phyloP scores from a whole-genome alignment of 2,113 vertebrate genomes.

The Bagarius yarrelli region DNA sequence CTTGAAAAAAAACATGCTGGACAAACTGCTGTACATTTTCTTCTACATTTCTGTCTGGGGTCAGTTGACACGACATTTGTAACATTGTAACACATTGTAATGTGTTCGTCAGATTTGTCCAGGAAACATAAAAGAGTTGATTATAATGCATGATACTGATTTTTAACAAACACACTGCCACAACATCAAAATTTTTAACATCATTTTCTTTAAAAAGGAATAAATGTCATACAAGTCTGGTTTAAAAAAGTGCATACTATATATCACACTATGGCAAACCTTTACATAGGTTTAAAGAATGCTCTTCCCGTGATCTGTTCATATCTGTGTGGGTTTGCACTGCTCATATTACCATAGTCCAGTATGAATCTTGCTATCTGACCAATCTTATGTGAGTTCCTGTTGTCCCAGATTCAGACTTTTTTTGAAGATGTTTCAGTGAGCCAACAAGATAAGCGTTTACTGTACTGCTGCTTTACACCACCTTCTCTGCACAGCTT shows the following conservation, averaged over 20 bases:
- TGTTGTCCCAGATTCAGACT: constrained; percentile 33
- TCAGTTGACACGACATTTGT: neutral
- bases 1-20: neutral
- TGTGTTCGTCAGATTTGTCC: neutral
- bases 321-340: neutral
- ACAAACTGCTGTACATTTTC: neutral
- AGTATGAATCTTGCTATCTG: neutral
- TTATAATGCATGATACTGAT: neutral
- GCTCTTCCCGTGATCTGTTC: too few species aligned
- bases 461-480: neutral
- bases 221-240: too few species aligned
- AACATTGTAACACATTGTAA: too few species aligned
- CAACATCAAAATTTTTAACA: neutral
- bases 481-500: neutral
- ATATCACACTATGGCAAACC: neutral
- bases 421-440: neutral
- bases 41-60: neutral
- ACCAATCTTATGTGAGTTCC: constrained; percentile 11
- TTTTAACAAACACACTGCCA: neutral
- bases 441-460: neutral
- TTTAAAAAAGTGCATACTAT: too few species aligned
- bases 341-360: neutral
- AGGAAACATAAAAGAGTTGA: neutral
- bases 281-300: neutral
- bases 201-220: too few species aligned